Base-by-base conservation (phyloP, 2,888 invertebrate genomes). In the Drosophila testacea region DNA sequence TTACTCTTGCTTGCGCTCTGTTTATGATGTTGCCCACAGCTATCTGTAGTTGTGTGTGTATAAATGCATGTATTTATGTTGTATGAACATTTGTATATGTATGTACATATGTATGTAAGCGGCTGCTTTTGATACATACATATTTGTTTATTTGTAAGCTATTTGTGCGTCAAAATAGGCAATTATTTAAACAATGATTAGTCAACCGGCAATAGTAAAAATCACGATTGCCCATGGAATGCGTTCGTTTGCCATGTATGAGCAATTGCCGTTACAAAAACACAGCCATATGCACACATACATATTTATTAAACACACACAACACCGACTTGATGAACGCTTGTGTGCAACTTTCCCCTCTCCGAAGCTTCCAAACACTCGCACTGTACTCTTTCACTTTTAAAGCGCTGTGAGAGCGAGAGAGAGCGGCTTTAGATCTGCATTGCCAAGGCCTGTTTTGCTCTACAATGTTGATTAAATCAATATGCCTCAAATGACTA, bases 91-190 rank as follows among this genome's bases (percentile, higher is more conserved):
- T 2, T 28, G 46, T 16, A 44, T 9, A 38, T 47, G 41, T 42
- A 60, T 27, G 36, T 42, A 16, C 16, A 16, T 16, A 32, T 28
- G 10, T 46, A 3, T 46, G 22, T 6, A 27, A 27, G 2, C 4
- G 32, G 42, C 38, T 51, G 50, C 41, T 69, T 76, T 79, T 77
- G 56, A 70, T 68, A 22, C 22, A 22, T 22, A 22, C 22, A 22
- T 22, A 69, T 64, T 81, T 34, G 32, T 44, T 50, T 50, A 38
- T 46, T 46, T 57, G 57, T 48, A 56, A 47, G 52, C 46, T 66
- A 64, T 65, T 84, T 76, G 68, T 88, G 88, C 77, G 85, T 84
- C 85, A 61, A 82, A 87, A 87, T 87, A 84, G 88, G 76, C 76
- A 81, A 87, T 84, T 87, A 68, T 87, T 82, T 73, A 70, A 81